These are phyloP conservation scores for Drosophila auraria DNA, from an alignment of 1,140 invertebrate genomes.

Conservation along the genomic window DNA sequence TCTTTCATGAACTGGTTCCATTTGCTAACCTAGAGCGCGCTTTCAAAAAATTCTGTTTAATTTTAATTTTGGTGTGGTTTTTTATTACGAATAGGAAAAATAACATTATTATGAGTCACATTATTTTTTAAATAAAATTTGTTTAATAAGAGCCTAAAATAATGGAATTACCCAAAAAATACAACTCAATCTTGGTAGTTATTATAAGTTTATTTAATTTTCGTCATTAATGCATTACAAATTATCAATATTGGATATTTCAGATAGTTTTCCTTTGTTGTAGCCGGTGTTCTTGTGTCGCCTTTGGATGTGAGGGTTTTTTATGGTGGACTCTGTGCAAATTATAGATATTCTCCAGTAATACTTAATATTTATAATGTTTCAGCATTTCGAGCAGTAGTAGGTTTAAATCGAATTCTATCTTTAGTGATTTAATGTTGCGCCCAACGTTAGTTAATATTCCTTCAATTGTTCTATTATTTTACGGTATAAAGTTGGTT, in stretches of 20 bases:
- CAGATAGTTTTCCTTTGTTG: conserved; percentile 64
- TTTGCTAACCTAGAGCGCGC: background rate
- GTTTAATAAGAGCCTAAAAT: background rate
- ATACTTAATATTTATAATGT: conserved; percentile 59
- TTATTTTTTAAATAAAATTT: no score
- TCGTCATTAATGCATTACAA: conserved; percentile 61
- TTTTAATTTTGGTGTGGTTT: background rate
- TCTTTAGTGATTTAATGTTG: conserved; percentile 50
- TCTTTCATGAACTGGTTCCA: background rate
- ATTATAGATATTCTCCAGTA: conserved; percentile 59
- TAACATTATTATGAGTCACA: no score
- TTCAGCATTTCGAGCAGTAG: conserved; percentile 75
- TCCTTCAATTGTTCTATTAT: conserved; percentile 68
- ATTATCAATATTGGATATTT: conserved; percentile 61
- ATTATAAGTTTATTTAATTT: conserved; percentile 68
- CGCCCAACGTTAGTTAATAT: conserved; percentile 38
- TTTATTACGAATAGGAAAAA: no score
- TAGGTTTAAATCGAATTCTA: conserved; percentile 60
- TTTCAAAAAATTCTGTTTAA: background rate
- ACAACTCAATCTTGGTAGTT: conserved; percentile 23
- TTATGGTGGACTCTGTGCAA: conserved; percentile 52
- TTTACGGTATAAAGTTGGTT: conserved; percentile 75
- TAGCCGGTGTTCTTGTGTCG: conserved; percentile 51
- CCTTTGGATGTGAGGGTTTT: conserved; percentile 25
- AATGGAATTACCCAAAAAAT: background rate